Evolutionary conservation across 2,113 vertebrate species (phyloP).

Genomic region (Mobula hypostoma): DNA sequence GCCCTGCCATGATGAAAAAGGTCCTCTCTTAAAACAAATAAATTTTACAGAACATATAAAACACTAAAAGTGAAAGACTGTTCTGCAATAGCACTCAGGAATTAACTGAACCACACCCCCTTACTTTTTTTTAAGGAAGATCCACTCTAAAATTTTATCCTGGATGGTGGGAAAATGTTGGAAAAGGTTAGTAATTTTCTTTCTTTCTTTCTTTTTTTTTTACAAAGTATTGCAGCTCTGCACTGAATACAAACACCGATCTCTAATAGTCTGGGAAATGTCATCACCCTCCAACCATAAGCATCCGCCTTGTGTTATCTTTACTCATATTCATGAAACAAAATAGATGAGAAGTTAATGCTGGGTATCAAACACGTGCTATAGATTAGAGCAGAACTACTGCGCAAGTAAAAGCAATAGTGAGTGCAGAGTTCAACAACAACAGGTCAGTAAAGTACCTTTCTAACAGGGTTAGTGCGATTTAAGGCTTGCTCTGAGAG

Average conservation of each 20-base stretch:
- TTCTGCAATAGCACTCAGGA: neutral
- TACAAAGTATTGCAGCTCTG: neutral
- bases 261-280: neutral
- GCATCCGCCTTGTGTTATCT: neutral
- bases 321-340: neutral
- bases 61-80: neutral
- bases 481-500: conserved; percentile 90
- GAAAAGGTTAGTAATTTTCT: neutral
- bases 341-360: neutral
- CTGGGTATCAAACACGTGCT: neutral
- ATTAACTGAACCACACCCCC: neutral
- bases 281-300: neutral
- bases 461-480: conserved; percentile 95
- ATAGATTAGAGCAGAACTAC: neutral
- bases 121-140: neutral
- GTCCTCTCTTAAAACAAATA: neutral
- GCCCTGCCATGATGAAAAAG: neutral
- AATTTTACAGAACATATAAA: neutral
- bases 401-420: conserved; percentile 44
- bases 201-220: neutral
- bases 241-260: neutral
- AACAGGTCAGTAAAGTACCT: conserved; percentile 77
- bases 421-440: conserved; percentile 36
- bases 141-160: neutral
- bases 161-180: neutral